Evolutionary conservation across 2,888 invertebrate species (phyloP).

Genomic region (Nowickia ferox): DNA sequence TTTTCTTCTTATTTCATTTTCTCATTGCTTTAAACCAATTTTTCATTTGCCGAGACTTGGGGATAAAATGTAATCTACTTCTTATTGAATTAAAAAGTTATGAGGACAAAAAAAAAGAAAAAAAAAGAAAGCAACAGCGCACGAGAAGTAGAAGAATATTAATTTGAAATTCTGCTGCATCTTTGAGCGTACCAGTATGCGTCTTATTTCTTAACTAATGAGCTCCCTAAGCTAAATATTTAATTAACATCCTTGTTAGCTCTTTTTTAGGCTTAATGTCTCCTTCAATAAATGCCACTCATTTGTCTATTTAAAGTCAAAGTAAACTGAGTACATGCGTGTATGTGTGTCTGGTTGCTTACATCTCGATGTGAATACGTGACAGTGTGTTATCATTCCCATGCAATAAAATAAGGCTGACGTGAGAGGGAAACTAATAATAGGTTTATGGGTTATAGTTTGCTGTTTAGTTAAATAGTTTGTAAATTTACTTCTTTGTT

Average conservation of each 20-base stretch:
- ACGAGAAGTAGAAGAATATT: conserved; percentile 5
- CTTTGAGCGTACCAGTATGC: neutral
- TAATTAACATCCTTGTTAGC: conserved; percentile 64
- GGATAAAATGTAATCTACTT: conserved; percentile 58
- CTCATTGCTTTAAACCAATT: conserved; percentile 43
- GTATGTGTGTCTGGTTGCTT: neutral
- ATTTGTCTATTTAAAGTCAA: conserved; percentile 44
- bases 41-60: conserved; percentile 28
- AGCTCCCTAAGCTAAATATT: conserved; percentile 59
- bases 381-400: conserved; percentile 29
- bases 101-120: neutral
- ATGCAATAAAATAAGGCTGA: neutral
- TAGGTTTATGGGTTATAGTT: neutral
- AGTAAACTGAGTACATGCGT: neutral
- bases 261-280: conserved; percentile 36
- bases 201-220: conserved; percentile 51
- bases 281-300: conserved; percentile 58
- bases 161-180: conserved; percentile 40
- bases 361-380: conserved; percentile 43
- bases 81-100: conserved; percentile 60
- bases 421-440: neutral
- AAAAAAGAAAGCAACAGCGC: neutral
- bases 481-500: neutral
- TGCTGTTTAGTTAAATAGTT: conserved; percentile 7
- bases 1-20: neutral